Evolutionary conservation across 2,888 invertebrate genomes (phyloP).

Genomic region (Phytoseiulus persimilis): DNA sequence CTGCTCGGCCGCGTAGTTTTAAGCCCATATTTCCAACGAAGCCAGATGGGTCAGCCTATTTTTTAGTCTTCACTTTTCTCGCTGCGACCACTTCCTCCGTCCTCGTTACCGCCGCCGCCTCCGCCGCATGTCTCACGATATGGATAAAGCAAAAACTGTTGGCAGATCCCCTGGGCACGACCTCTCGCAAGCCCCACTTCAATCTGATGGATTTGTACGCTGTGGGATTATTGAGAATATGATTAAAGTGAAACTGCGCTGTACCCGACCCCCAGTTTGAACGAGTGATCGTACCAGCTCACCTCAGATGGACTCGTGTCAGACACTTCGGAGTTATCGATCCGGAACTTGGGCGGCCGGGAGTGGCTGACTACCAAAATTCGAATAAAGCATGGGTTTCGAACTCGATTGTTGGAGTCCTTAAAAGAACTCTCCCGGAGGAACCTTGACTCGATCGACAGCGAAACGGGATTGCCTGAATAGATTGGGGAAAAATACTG

Average conservation of each 20-base stretch:
- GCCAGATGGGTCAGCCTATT: neutral
- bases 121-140: neutral
- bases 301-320: neutral
- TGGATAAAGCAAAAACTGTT: neutral
- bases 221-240: neutral
- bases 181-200: neutral
- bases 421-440: too few relatives aligned
- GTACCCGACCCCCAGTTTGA: neutral
- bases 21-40: neutral
- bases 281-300: neutral
- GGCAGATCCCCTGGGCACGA: neutral
- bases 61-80: neutral
- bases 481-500: too few relatives aligned
- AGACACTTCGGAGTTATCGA: too few relatives aligned
- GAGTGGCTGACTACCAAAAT: too few relatives aligned
- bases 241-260: neutral
- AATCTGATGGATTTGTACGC: neutral
- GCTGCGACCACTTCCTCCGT: neutral
- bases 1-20: neutral
- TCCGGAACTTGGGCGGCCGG: too few relatives aligned
- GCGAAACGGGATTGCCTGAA: too few relatives aligned
- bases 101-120: neutral
- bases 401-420: too few relatives aligned
- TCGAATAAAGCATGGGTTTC: too few relatives aligned
- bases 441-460: too few relatives aligned